Percentiles rank a stretch among this genome's conserved stretches.
phyloP scores from a whole-genome alignment of 2,797 vertebrate genomes.

The Spheniscus humboldti region DNA sequence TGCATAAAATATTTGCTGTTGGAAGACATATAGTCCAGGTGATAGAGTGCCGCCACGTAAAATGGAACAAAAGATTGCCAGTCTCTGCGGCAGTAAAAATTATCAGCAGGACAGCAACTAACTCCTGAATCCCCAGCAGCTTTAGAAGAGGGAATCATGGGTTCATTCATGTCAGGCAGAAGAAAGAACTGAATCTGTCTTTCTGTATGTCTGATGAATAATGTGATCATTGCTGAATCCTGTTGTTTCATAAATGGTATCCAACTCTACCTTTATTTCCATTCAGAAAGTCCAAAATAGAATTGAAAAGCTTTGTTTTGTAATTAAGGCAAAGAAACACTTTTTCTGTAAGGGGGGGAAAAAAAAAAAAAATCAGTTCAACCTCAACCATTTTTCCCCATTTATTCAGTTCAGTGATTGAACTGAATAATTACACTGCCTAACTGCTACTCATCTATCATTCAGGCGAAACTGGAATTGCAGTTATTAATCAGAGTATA shows the following conservation, averaged over 20 bases:
- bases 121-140: neutral
- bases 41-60: neutral
- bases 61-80: neutral
- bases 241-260: neutral
- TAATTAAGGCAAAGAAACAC: neutral
- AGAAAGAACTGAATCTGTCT: neutral
- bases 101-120: neutral
- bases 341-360: neutral
- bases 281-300: neutral
- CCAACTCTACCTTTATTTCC: neutral
- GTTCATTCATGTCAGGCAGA: neutral
- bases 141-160: neutral
- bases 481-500: slow-evolving; percentile 43
- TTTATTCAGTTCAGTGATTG: slow-evolving; percentile 16
- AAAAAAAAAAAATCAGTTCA: neutral
- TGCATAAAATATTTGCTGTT: neutral
- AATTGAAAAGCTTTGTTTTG: neutral
- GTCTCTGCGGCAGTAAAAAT: neutral
- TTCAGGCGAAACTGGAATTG: slow-evolving; percentile 30
- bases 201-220: neutral
- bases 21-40: neutral
- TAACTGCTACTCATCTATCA: slow-evolving; percentile 31
- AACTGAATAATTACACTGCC: slow-evolving; percentile 8
- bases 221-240: neutral
- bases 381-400: neutral